Percentiles rank a stretch among this genome's conserved stretches.
These are phyloP conservation scores for Gadopsis bispinosus DNA, from an alignment of 2,797 vertebrate species.

Conservation along the genomic window DNA sequence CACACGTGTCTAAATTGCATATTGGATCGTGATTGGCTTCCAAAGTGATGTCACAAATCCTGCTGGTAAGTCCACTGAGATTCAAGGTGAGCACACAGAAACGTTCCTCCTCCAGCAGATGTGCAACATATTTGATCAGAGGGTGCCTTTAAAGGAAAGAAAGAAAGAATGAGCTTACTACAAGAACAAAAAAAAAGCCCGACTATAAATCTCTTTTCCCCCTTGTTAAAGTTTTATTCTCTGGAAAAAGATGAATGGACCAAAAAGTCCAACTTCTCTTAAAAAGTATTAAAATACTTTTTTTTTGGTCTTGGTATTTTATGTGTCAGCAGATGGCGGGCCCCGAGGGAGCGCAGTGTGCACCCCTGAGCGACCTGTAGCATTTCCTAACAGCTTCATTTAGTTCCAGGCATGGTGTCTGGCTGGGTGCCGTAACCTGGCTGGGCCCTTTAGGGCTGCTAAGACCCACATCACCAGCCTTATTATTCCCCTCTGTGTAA, in stretches of 20 bases:
- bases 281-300: conserved; percentile 19
- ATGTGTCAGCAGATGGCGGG: conserved; percentile 46
- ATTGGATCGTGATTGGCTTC: background rate
- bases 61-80: background rate
- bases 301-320: conserved; percentile 39
- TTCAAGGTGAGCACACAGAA: background rate
- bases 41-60: background rate
- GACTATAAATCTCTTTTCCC: background rate
- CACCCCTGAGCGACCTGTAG: conserved; percentile 66
- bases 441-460: conserved; percentile 65
- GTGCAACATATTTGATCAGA: background rate
- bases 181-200: background rate
- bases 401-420: conserved; percentile 76
- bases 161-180: background rate
- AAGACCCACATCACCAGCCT: conserved; percentile 66
- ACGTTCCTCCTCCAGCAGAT: background rate
- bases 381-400: conserved; percentile 75
- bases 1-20: background rate
- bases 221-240: conserved; percentile 10
- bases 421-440: conserved; percentile 70
- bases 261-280: conserved; percentile 26
- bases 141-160: background rate
- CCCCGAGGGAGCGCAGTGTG: conserved; percentile 27
- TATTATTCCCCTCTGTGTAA: conserved; percentile 83
- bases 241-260: conserved; percentile 1